Base-by-base conservation (phyloP, 2,113 vertebrate species). In the Catharus minimus region DNA sequence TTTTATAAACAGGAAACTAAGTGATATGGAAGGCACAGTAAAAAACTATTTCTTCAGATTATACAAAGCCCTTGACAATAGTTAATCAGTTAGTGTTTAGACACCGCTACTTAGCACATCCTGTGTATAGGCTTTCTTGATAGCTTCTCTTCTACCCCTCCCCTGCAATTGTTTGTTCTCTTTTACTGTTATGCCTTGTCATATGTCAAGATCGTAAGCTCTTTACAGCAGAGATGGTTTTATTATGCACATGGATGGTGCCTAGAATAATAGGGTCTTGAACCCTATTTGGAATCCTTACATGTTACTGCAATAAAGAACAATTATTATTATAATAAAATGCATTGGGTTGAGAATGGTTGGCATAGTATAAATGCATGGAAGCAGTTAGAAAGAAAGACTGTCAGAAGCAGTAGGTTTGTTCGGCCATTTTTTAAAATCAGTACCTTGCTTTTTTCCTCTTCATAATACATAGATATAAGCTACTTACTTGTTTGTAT, bases 241-340 rank as follows among this genome's bases (percentile, higher is more conserved):
- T 94, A 92, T 94, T 92, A 89, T 94, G 81, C 89, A 82, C 84
- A 74, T 56, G 60, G 80, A 85, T 56, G 47, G 78, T 88, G 88
- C 61, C 83, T 90, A 86, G 78, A 93, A 94, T 92, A 93, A 94
- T 90, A 77, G 73, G 72, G 93, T 87, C 72, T 86, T 93, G 93
- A 94, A 94, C 93, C 74, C 90, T 82, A 81, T 92, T 83, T 89
- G 72, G 73, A 69, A 89, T 84, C 86, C 88, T 92, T 90, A 89
- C 88, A 92, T 82, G 82, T 83, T 94, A 77, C 88, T 74, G 53
- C 82, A 92, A 88, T 95, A 96, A 94, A 89, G 91, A 88, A 84
- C 77, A 90, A 94, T 93, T 94, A 95, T 94, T 95, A 90, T 94
- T 73, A 90, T 85, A 93, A 94, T 95, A 86, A 92, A 94, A 90